Base-by-base conservation (phyloP, 2,797 vertebrate species). In the Sarcoramphus papa region DNA sequence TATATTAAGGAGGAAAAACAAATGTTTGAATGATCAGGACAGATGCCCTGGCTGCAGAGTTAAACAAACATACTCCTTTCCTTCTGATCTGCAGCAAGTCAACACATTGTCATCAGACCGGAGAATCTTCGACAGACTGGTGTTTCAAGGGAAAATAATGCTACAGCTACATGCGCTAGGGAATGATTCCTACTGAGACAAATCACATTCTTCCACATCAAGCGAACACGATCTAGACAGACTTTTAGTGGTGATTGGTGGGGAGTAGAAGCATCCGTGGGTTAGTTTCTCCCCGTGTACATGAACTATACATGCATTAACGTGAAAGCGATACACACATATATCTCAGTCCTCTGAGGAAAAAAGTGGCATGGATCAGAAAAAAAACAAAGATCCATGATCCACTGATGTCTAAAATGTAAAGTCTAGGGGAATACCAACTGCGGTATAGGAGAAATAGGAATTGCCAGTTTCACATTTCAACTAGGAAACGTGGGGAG, bases 31-130 rank as follows among this genome's bases (percentile, higher is more conserved):
- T 67, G 48, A 92, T 69, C 37, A 85, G 80, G 87, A 90, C 63
- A 83, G 91, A 96, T 82, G 89, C 62, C 64, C 89, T 68, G 62
- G 78, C 78, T 90, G 67, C 53, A 92, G 76, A 91, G 56, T 83
- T 94, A 95, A 95, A 89, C 59, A 92, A 96, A 92, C 27, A 72
- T 27, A 37, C n/a, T 88, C 10, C 48, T 92, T 81, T 85, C 51
- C 59, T 64, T 78, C 51, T 82, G 74, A 75, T 88, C 87, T 76
- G 92, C 56, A 90, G 79, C 86, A 94, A 88, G 65, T 92, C 88
- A 89, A 76, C 56, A 84, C 54, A 62, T 43, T 95, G 85, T 63
- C 81, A 89, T 79, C 31, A 88, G 60, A 77, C 31, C 14, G 1
- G 28, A 68, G 24, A 79, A 70, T 77, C 51, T 60, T 2, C 0